Conservation (phyloP, 1,140 invertebrate genomes). For the Scaptomyza pallida region DNA sequence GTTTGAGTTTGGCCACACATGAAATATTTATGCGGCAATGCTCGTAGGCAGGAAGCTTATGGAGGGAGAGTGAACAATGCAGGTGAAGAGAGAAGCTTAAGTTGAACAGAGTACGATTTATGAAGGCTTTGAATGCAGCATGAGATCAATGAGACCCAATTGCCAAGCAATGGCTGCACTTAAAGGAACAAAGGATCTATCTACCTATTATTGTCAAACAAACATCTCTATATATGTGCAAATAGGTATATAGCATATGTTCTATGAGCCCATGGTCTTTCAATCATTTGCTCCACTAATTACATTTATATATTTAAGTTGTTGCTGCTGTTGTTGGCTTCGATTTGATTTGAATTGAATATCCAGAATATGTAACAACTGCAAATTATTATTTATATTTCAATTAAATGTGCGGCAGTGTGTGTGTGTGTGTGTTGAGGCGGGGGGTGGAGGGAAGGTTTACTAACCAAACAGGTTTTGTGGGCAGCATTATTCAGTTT, state of each 20-base stretch:
- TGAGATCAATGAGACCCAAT: too few relatives aligned
- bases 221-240: not conserved
- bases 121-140: too few relatives aligned
- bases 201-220: not conserved
- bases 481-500: conserved; percentile 65
- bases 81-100: not conserved
- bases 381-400: conserved; percentile 68
- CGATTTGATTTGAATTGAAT: conserved; percentile 60
- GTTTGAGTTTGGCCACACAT: conserved; percentile 28
- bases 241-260: not conserved
- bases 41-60: conserved; percentile 33
- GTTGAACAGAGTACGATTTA: too few relatives aligned
- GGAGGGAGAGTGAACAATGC: not conserved
- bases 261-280: not conserved
- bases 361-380: conserved; percentile 31
- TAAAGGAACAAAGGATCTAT: not conserved
- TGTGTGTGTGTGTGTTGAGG: conserved; percentile 5
- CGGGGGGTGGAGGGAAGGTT: not conserved
- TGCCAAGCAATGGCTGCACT: not conserved
- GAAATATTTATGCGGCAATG: conserved; percentile 46
- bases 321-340: conserved; percentile 14
- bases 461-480: conserved; percentile 11
- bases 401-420: conserved; percentile 67
- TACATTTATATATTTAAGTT: conserved; percentile 50
- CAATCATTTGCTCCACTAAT: conserved; percentile 47